Base-by-base conservation (phyloP, 2,888 invertebrate genomes). In the Lapara coniferarum region DNA sequence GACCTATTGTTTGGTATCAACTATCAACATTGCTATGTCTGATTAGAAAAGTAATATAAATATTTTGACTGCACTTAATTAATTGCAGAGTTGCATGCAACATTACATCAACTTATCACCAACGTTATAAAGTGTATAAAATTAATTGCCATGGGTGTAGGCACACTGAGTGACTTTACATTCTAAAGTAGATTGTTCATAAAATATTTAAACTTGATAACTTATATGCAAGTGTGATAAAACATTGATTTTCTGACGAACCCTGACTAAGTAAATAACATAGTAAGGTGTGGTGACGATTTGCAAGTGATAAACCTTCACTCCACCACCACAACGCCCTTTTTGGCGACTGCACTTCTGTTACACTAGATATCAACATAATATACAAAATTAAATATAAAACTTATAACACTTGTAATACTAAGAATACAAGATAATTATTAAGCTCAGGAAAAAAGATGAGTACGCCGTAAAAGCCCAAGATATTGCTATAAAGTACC, bases 281-380 rank as follows among this genome's bases (percentile, higher is more conserved):
- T 73, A 71, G 75, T 72, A 69, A 69, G 66, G 68, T 70, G 70
- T 69, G 81, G 83, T 85, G 83, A 85, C 85, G 83, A 87, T 83
- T 82, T 79, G 79, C 73, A 74, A 85, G 83, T 82, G 88, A 87
- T 88, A 87, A 85, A 87, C 85, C 83, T 85, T 85, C 83, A 83
- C 78, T 83, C 79, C 74, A 75, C 81, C 73, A 83, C 81, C 87
- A 85, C 85, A 88, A 91, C 92, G 92, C 91, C 91, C 91, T 89
- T 90, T 88, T 87, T 66, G 55, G 68, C 25, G 49, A 59, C 44
- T 46, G 25, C 58, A 69, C 37, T 46, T 19, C 30, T 66, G 44
- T 55, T 51, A 14, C 19, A 52, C 52, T 44, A 69, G 52, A 53
- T 16, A 14, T 25, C 53, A 53, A 44, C 12, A 59, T 46, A 69